phyloP scores from a whole-genome alignment of 2,888 invertebrate species.

The Cataglyphis livida region DNA sequence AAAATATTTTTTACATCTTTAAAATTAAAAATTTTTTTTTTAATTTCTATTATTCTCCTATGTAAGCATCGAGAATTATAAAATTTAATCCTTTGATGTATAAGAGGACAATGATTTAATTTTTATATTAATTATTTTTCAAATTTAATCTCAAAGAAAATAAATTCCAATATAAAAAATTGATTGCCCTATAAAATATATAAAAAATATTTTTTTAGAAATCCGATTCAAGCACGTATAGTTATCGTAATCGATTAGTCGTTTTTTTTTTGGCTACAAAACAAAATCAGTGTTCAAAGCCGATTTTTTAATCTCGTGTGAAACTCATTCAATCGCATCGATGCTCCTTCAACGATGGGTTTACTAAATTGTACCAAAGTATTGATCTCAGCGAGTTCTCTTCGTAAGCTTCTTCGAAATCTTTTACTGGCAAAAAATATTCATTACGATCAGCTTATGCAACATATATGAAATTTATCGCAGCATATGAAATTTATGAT shows the following conservation, averaged over 20 bases:
- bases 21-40: neutral
- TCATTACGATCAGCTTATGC: constrained; percentile 31
- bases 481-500: constrained; percentile 34
- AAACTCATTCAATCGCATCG: constrained; percentile 57
- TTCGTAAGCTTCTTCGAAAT: constrained; percentile 44
- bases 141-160: neutral
- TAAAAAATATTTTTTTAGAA: constrained; percentile 1
- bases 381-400: constrained; percentile 61
- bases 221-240: neutral
- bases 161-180: neutral
- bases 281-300: neutral
- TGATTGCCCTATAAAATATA: neutral
- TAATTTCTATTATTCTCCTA: neutral
- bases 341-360: constrained; percentile 54
- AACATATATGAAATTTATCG: constrained; percentile 24
- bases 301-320: constrained; percentile 34
- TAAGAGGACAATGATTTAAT: neutral
- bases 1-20: neutral
- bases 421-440: constrained; percentile 46
- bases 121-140: neutral
- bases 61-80: neutral
- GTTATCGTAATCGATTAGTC: constrained; percentile 14
- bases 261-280: constrained; percentile 2
- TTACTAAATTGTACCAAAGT: constrained; percentile 64
- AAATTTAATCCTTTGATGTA: neutral